Base-by-base conservation (phyloP, 64 coral and sea anemone genomes). In the Montipora sp. region DNA sequence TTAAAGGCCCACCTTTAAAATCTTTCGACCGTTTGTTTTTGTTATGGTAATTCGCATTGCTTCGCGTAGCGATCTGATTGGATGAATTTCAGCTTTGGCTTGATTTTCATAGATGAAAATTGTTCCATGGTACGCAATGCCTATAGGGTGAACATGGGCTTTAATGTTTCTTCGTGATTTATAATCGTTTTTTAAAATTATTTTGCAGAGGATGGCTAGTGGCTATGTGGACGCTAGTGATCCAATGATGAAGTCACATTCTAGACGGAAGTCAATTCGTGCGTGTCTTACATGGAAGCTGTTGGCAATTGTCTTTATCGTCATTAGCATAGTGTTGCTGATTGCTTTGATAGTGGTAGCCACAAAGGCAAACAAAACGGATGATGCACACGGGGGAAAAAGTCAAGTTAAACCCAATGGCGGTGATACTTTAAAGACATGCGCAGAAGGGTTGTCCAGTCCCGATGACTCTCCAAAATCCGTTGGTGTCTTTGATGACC, bases 261-360 rank as follows among this genome's bases (percentile, higher is more conserved):
- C 24, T 58, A 65, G 13, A 63, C 60, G 60, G 13, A 11, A 14
- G 6, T 48, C 12, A 5, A 69, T 13, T 63, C 15, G 10, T 18
- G n/a, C 47, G 4, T 65, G 3, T 18, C 9, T 71, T 6, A 20
- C 69, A 8, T 93, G 91, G 91, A 93, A 80, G 48, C 59, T 48
- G 9, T 5, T 87, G 4, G 55, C 91, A 6, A 14, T 93, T n/a
- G 12, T 93, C 4, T 87, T 87, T 13, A 61, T 68, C 10, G n/a
- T 93, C 3, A 77, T 87, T 14, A 87, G 91, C 59, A 2, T 93
- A 11, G 83, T 59, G 3, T n/a, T 93, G n/a, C 46, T 87, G 12
- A 93, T 93, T 24, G 91, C 83, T 58, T 72, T 93, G 15, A 87
- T 93, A 50, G 91, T 93, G 3, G 91, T 93, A 1, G 57, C 74